These are phyloP conservation scores for Lophotis ruficrista DNA, from an alignment of 2,113 vertebrate species.

Conservation along the genomic window DNA sequence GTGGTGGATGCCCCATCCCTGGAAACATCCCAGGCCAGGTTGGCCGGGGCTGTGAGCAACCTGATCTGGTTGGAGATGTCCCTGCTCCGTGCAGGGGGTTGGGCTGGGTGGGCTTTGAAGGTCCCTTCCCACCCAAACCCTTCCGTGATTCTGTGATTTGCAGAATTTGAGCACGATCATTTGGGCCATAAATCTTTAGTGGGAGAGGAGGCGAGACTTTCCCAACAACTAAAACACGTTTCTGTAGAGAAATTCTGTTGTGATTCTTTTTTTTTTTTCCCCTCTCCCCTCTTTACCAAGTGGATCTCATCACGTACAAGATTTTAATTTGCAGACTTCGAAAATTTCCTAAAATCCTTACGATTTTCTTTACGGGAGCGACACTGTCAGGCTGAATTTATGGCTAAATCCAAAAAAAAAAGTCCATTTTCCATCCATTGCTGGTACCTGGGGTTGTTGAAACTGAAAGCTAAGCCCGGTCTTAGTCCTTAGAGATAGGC, in stretches of 20 bases:
- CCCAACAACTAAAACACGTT: accelerated
- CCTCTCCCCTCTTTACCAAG: neutral
- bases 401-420: neutral
- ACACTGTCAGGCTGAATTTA: neutral
- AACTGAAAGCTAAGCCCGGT: neutral
- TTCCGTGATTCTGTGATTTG: neutral
- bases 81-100: too few relatives aligned
- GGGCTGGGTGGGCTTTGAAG: too few relatives aligned
- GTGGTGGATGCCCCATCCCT: too few relatives aligned
- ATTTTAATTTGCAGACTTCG: neutral
- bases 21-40: too few relatives aligned
- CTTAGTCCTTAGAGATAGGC: neutral
- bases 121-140: too few relatives aligned
- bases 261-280: neutral
- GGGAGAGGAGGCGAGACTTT: neutral
- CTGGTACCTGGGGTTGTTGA: neutral
- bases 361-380: accelerated
- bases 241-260: neutral
- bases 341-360: too few relatives aligned
- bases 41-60: too few relatives aligned
- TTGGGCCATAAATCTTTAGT: neutral
- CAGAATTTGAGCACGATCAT: neutral
- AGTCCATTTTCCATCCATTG: neutral
- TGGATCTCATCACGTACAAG: neutral
- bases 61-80: too few relatives aligned